Conservation (phyloP, 2,113 vertebrate species). For the Pteruthius melanotis region DNA sequence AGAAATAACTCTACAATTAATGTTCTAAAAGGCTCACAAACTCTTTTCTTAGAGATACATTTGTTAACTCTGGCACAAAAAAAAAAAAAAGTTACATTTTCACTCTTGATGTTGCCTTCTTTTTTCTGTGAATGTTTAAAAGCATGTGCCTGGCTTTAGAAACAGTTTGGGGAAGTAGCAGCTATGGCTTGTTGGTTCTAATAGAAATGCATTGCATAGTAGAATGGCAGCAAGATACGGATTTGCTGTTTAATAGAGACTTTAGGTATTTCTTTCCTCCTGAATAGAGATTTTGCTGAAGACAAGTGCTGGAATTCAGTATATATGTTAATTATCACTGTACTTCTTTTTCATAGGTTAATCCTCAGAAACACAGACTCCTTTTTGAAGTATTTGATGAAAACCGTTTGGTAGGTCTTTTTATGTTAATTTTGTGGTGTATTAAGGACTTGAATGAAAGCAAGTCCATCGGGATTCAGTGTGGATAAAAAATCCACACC, state of each 20-base stretch:
- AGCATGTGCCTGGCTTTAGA: neutral
- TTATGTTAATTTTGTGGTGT: neutral
- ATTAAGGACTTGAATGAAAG: neutral
- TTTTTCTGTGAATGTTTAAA: neutral
- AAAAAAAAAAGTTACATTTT: neutral
- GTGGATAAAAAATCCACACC: neutral
- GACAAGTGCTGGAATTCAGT: neutral
- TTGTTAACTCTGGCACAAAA: neutral
- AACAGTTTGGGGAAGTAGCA: neutral
- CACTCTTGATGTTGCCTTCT: neutral
- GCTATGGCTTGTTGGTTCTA: neutral
- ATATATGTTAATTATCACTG: neutral
- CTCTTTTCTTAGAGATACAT: neutral
- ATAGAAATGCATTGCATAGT: neutral
- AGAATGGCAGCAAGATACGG: neutral
- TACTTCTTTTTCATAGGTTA: conserved; percentile 77
- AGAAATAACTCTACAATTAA: neutral
- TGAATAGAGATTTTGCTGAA: neutral
- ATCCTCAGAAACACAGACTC: conserved; percentile 88
- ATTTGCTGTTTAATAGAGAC: neutral
- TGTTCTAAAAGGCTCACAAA: neutral
- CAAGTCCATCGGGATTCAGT: neutral
- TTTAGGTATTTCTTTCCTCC: neutral
- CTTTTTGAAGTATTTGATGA: conserved; percentile 98
- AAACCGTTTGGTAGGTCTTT: conserved; percentile 91